Evolutionary conservation across 2,888 invertebrate genomes (phyloP).

Genomic region (Acrobeloides nanus): DNA sequence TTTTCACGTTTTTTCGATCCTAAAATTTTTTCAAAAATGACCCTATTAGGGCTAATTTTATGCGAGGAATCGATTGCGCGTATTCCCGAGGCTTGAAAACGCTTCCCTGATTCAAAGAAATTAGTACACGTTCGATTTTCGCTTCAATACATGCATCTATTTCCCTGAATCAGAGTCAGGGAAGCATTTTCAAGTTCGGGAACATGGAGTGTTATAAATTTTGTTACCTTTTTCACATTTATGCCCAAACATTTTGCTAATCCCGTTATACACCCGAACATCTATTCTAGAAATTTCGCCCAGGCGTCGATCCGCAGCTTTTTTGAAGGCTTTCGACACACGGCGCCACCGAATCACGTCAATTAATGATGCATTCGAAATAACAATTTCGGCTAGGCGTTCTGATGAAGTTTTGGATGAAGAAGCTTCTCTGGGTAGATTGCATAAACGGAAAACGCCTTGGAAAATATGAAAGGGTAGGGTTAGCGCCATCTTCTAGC

Average conservation of each 20-base stretch:
- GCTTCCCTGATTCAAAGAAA: too few relatives aligned
- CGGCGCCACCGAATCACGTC: constrained; percentile 38
- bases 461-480: constrained; percentile 31
- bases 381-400: constrained; percentile 22
- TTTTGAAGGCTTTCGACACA: constrained; percentile 31
- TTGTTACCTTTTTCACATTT: constrained; percentile 16
- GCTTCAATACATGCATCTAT: too few relatives aligned
- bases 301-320: constrained; percentile 27
- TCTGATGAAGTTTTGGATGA: constrained; percentile 11
- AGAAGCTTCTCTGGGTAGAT: constrained; percentile 3
- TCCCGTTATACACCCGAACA: constrained; percentile 37
- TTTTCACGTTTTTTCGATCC: too few relatives aligned
- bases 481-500: constrained; percentile 28
- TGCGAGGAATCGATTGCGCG: too few relatives aligned
- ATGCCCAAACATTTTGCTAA: constrained; percentile 27
- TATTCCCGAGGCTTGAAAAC: too few relatives aligned
- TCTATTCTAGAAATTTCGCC: constrained; percentile 30
- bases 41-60: too few relatives aligned
- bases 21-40: too few relatives aligned
- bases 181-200: too few relatives aligned
- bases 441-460: constrained; percentile 18
- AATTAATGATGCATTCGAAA: constrained; percentile 26
- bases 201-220: too few relatives aligned
- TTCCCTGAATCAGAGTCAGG: too few relatives aligned
- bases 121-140: too few relatives aligned